Percentiles rank a stretch among this genome's conserved stretches.
phyloP scores from a whole-genome alignment of 1,140 invertebrate genomes.

The Drosophila chauvacae region DNA sequence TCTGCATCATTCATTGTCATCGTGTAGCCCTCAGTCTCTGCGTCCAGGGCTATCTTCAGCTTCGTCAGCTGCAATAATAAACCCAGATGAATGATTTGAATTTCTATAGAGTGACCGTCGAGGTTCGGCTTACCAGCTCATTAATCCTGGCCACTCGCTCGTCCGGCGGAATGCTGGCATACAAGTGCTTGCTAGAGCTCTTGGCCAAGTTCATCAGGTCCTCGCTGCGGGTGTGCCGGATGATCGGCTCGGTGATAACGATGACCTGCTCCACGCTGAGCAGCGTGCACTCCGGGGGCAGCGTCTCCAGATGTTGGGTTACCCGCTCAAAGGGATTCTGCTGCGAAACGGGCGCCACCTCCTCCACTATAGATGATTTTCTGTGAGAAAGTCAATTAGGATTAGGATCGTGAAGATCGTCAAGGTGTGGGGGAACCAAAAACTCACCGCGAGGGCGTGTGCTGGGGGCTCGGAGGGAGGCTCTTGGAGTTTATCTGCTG shows the following conservation, averaged over 20 bases:
- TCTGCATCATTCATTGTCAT: conserved; percentile 85
- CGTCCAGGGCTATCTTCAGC: conserved; percentile 75
- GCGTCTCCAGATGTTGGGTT: conserved; percentile 72
- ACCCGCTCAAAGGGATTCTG: conserved; percentile 74
- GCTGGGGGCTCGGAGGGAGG: conserved; percentile 90
- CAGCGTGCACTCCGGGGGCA: conserved; percentile 57
- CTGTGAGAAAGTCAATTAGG: conserved; percentile 12
- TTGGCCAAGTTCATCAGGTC: conserved; percentile 91
- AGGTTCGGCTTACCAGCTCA: conserved; percentile 86
- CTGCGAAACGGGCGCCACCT: conserved; percentile 11
- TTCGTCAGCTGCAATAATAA: conserved; percentile 62
- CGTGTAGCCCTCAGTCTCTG: conserved; percentile 79
- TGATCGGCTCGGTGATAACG: conserved; percentile 73
- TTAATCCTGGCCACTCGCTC: conserved; percentile 89
- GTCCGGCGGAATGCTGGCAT: conserved; percentile 86
- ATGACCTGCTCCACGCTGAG: conserved; percentile 73
- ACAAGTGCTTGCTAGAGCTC: conserved; percentile 90
- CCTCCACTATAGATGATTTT: conserved; percentile 74
- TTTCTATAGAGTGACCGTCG: not conserved
- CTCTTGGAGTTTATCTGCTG: conserved; percentile 84
- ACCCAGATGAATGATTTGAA: not conserved
- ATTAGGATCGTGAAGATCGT: not conserved
- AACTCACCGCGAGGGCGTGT: conserved; percentile 85
- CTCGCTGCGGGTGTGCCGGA: conserved; percentile 84
- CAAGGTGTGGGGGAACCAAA: not conserved